Evolutionary conservation across 2,888 invertebrate genomes (phyloP), one percentile per base, ranked within the genome.

Genomic region (Pristionchus japonicus): DNA sequence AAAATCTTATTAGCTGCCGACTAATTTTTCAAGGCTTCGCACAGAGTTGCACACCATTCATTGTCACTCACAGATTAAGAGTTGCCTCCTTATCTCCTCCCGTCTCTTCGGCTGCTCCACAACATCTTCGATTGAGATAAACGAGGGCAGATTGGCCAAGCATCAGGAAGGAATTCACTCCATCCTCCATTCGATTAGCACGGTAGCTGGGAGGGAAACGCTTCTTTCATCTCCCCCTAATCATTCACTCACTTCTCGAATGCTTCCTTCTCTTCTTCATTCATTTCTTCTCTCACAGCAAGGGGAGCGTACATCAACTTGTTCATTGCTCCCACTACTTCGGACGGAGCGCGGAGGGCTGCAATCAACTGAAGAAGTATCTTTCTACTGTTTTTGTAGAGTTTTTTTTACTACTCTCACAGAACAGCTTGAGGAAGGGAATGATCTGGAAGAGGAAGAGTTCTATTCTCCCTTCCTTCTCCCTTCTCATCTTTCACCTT

Each of bases 201-300:
- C 92, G 91, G 77, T 91, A 90, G 3, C 90, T 90, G 57, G 74
- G 88, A 34, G n/a, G 27, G 23, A 88, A n/a, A n/a, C n/a, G n/a
- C n/a, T n/a, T 61, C 43, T 11, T 40, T 74, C 20, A 34, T 17
- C 20, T 40, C 23, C 27, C 85, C 15, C 70, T 17, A 0, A 31
- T 7, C 11, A 0, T 87, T 27, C n/a, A 61, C 89, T 88, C 57
- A 92, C 84, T 82, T 67, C 7, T 88, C 87, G 82, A 92, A 90
- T 64, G 87, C 82, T 40, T 92, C 92, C 52, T 83, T 86, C 31
- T 92, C 90, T 87, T 91, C 91, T 23, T 86, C 70, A 34, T 88
- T 89, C 87, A 89, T 89, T 34, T 70, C 67, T 4, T 88, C 57
- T 70, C 85, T 90, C 20, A 49, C 80, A 11, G 70, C 61, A 0